Evolutionary conservation across 2,888 invertebrate genomes (phyloP), one percentile per base, ranked within the genome.

Genomic region (Slavum lentiscoides): DNA sequence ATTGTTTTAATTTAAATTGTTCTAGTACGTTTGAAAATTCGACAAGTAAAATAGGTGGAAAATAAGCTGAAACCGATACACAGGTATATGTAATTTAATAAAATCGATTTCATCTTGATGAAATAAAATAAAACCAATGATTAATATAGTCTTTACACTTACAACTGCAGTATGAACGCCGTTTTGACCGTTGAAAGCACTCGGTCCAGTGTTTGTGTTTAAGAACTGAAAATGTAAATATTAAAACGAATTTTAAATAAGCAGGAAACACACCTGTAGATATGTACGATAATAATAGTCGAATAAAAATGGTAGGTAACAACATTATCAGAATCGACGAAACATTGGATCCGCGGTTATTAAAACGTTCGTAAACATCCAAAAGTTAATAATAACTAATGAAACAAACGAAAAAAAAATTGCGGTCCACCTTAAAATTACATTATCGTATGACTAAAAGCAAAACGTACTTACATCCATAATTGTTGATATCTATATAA

Each of bases 111-210:
- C n/a, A 61, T 21, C 21, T 7, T n/a, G 21, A 58, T 1, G 19
- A 58, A 19, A 21, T 67, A 21, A 39, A 39, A 58, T 58, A 9
- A 58, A n/a, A 58, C 3, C 11, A 37, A n/a, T 7, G 1, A 21
- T 59, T 6, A 37, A 43, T 9, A 43, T 43, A 43, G 43, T 43
- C 9, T 43, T 9, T 62, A 30, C 53, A 72, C 77, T 72, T 70
- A 80, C 77, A 53, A 80, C 23, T 64, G 77, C 43, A 55, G 77
- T 80, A 64, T 80, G 77, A 39, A 70, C 77, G 23, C 69, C 39
- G 61, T 72, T 80, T 43, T 17, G 61, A 13, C 39, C 62, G 23
- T 77, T 77, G 15, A 61, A 77, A n/a, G 37, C 23, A 55, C 21
- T 77, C 62, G 49, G 70, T 62, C 62, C 77, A 21, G 53, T 77